phyloP scores from a whole-genome alignment of 2,113 vertebrate genomes.

The Cygnus buccinator region DNA sequence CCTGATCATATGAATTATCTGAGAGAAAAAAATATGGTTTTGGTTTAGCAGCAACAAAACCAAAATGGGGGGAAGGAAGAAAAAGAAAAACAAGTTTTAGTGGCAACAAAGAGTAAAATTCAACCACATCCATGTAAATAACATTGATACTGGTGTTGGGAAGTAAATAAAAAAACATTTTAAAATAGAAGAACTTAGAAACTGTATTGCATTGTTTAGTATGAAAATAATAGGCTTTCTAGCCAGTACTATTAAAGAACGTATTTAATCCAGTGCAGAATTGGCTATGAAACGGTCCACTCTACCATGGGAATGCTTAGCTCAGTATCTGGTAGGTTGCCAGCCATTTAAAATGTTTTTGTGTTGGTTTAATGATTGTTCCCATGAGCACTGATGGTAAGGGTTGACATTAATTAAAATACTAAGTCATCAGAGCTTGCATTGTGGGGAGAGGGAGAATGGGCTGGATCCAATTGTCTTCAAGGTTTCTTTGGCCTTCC shows the following conservation, averaged over 20 bases:
- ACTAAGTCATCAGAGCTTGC: slow-evolving; percentile 73
- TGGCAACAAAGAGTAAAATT: slow-evolving; percentile 4
- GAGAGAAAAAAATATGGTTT: neutral
- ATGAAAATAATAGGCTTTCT: slow-evolving; percentile 53
- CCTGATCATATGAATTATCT: neutral
- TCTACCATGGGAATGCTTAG: slow-evolving; percentile 73
- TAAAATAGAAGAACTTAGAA: slow-evolving; percentile 55
- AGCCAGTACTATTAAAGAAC: slow-evolving; percentile 58
- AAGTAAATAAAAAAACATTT: slow-evolving; percentile 63
- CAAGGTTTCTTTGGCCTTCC: slow-evolving; percentile 32
- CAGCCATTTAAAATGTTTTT: slow-evolving; percentile 79
- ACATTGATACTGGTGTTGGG: neutral
- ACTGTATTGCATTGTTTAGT: slow-evolving; percentile 40
- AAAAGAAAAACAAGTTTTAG: neutral
- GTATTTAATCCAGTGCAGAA: slow-evolving; percentile 72
- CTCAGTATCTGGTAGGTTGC: slow-evolving; percentile 76
- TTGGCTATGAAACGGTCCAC: slow-evolving; percentile 67
- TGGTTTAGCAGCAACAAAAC: slow-evolving; percentile 10
- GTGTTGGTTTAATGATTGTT: slow-evolving; percentile 72
- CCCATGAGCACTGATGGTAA: slow-evolving; percentile 59
- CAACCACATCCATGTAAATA: slow-evolving; percentile 9
- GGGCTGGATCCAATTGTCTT: slow-evolving; percentile 52
- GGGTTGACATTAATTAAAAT: slow-evolving; percentile 73
- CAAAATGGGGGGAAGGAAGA: neutral
- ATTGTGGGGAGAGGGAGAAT: slow-evolving; percentile 38